phyloP scores from a whole-genome alignment of 2,113 vertebrate genomes.

The Montifringilla adamsi region DNA sequence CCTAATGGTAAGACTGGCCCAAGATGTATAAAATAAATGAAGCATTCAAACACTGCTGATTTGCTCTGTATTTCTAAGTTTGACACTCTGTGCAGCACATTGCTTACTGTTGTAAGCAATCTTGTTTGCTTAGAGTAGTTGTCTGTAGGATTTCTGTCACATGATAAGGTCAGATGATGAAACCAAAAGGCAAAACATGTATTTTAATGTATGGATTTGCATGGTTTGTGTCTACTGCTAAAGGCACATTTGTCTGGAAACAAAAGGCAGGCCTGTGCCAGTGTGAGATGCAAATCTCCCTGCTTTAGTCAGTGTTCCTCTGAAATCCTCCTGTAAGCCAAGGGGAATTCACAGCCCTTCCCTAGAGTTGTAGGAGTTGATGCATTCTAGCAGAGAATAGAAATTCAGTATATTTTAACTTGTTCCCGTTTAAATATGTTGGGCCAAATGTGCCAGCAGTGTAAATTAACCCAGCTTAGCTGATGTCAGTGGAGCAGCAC shows the following conservation, averaged over 20 bases:
- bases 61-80: not conserved
- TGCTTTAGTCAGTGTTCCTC: not conserved
- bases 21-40: not conserved
- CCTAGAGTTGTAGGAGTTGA: not conserved
- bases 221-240: not conserved
- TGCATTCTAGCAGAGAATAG: not conserved
- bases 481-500: not conserved
- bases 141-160: not conserved
- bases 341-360: not conserved
- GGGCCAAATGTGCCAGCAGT: not conserved
- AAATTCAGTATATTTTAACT: not conserved
- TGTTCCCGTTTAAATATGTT: not conserved
- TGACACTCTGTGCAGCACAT: not conserved
- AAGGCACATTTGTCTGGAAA: not conserved
- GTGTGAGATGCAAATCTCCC: not conserved
- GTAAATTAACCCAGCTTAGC: not conserved
- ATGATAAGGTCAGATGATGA: not conserved
- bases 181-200: not conserved
- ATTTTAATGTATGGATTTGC: not conserved
- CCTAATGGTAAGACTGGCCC: not conserved
- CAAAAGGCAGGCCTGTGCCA: not conserved
- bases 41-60: not conserved
- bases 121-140: not conserved
- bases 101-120: not conserved
- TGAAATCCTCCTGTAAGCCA: not conserved